Conservation (phyloP, 2,888 invertebrate species). For the Folsomia candida region DNA sequence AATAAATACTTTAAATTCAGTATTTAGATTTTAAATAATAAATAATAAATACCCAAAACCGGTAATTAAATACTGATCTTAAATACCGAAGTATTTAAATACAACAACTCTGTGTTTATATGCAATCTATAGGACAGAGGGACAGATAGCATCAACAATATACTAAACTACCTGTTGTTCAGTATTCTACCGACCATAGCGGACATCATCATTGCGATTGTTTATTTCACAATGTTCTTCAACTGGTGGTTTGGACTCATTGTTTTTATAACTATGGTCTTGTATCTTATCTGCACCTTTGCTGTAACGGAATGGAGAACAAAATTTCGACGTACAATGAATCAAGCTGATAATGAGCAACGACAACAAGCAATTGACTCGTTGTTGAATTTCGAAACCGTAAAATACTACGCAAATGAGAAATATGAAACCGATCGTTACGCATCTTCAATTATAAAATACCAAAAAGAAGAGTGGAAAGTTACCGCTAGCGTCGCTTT, state of each 20-base stretch:
- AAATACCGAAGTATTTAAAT: too few relatives aligned
- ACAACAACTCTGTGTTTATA: too few relatives aligned
- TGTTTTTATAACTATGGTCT: slow-evolving; percentile 85
- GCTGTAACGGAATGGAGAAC: slow-evolving; percentile 96
- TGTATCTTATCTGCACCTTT: slow-evolving; percentile 91
- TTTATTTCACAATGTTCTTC: slow-evolving; percentile 82
- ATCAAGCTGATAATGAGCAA: slow-evolving; percentile 86
- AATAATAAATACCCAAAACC: too few relatives aligned
- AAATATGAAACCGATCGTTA: slow-evolving; percentile 84
- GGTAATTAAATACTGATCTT: too few relatives aligned
- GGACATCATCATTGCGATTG: slow-evolving; percentile 86
- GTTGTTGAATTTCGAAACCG: slow-evolving; percentile 94
- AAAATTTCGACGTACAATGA: slow-evolving; percentile 90
- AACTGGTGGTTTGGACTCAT: slow-evolving; percentile 94
- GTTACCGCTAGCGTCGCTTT: slow-evolving; percentile 81
- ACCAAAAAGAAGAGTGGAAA: slow-evolving; percentile 68
- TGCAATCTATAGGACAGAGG: too few relatives aligned
- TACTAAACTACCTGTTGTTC: slow-evolving; percentile 87
- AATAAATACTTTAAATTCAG: too few relatives aligned
- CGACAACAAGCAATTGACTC: slow-evolving; percentile 93
- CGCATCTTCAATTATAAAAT: slow-evolving; percentile 67
- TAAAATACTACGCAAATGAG: slow-evolving; percentile 96
- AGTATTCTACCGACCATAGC: slow-evolving; percentile 88
- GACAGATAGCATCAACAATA: slow-evolving; percentile 90
- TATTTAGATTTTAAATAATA: too few relatives aligned